Evolutionary conservation across 2,888 invertebrate species (phyloP), one percentile per base, ranked within the genome.

Genomic region (Apamea crenata): DNA sequence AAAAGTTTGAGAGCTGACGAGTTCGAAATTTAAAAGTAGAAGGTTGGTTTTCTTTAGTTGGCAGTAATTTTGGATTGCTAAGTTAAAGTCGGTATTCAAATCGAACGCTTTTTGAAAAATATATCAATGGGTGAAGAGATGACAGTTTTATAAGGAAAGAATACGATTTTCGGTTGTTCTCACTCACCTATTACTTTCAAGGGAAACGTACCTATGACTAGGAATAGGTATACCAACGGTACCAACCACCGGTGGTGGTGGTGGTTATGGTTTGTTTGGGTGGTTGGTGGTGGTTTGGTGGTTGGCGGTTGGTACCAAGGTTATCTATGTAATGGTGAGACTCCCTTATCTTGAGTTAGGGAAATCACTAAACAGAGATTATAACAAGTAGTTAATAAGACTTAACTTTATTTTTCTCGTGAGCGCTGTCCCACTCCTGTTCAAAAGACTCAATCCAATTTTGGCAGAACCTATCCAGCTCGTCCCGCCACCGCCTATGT

Each of bases 11-110:
- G 85, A 85, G 86, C 61, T 78, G 81, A 81, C 76, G 80, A 83
- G 36, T 83, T 90, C 88, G 2, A 80, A 89, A 77, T 80, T 79
- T 74, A 80, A 90, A 87, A 90, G 83, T 84, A 80, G 44, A 76
- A 87, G 78, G 83, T 88, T 84, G 68, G 29, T 86, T 72, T 72
- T 61, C 69, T 74, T 80, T 25, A n/a, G 71, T 74, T 82, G 78
- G 87, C 16, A 59, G 61, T 76, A 29, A 82, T 82, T 74, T 63
- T 63, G 5, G 36, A 68, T 84, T 68, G 12, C 18, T 36, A 16
- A 32, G 12, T 32, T 74, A 25, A 71, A 50, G 44, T 86, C 67
- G 63, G 70, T 71, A 63, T 50, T 74, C 53, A 61, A 67, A 68
- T 36, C 53, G 40, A 81, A 68, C 25, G 36, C 1, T 74, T 85